Percentiles rank a stretch among this genome's conserved stretches.
Evolutionary conservation across 2,888 invertebrate species (phyloP).

Genomic region (Macrosoma leucophasiata): DNA sequence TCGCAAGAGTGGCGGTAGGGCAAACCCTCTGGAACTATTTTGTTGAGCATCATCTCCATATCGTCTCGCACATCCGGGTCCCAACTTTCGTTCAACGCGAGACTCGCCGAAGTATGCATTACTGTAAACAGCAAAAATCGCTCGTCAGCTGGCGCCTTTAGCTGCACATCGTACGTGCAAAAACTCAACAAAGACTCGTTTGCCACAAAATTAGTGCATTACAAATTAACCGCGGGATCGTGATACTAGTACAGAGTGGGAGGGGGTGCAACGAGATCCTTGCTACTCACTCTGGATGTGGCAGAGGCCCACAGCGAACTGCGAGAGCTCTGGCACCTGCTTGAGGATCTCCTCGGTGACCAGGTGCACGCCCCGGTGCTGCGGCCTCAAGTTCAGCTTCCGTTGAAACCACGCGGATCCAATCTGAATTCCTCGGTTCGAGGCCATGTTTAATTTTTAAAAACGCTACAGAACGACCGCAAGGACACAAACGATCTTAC

Average conservation of each 20-base stretch:
- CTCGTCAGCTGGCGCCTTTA: slow-evolving; percentile 45
- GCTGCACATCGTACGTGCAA: slow-evolving; percentile 22
- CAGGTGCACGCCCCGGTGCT: slow-evolving; percentile 97
- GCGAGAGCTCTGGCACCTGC: slow-evolving; percentile 94
- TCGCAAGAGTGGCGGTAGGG: slow-evolving; percentile 98
- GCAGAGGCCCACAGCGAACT: slow-evolving; percentile 96
- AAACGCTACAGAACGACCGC: slow-evolving; percentile 72
- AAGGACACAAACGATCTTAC: slow-evolving; percentile 72
- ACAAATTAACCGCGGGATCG: slow-evolving; percentile 10
- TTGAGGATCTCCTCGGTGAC: slow-evolving; percentile 97
- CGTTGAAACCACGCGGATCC: slow-evolving; percentile 99
- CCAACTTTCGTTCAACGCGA: slow-evolving; percentile 98
- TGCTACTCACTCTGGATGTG: slow-evolving; percentile 95
- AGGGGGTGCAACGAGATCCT: slow-evolving; percentile 51
- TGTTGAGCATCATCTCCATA: slow-evolving; percentile 99
- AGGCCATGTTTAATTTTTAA: slow-evolving; percentile 85
- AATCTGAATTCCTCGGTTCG: slow-evolving; percentile 93
- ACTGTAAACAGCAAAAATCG: slow-evolving; percentile 78
- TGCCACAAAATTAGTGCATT: slow-evolving; percentile 22
- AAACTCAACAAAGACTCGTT: no score
- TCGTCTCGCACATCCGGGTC: slow-evolving; percentile 98
- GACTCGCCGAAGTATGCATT: slow-evolving; percentile 97
- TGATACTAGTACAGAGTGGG: slow-evolving; percentile 45
- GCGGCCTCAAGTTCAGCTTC: slow-evolving; percentile 96
- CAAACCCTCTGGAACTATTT: slow-evolving; percentile 97